Base-by-base conservation (phyloP, 2,797 vertebrate genomes). In the Pelochelys cantorii region DNA sequence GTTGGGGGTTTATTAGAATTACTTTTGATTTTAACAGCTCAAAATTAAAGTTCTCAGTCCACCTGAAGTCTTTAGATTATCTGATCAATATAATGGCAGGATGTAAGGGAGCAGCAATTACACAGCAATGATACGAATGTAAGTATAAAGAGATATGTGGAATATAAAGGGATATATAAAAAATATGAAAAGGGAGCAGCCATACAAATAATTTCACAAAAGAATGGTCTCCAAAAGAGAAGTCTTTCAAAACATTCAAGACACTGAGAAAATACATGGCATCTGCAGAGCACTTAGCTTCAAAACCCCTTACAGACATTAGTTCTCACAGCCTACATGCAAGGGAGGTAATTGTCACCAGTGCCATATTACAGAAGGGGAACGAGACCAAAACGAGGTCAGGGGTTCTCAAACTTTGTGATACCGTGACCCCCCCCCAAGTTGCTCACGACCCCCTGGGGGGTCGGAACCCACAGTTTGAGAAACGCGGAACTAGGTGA, bases 11-110 rank as follows among this genome's bases (percentile, higher is more conserved):
- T 60, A 81, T n/a, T 25, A 83, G 27, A 86, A 52, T 68, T 92
- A 92, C 77, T 0, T 0, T 84, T 79, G n/a, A 29, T 77, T 60
- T 54, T 27, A 95, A 88, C 5, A 71, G 22, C 74, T 88, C 78
- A 55, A 75, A 94, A 89, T 13, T 84, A 0, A 87, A 71, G 27
- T 20, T 89, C 48, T 54, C 68, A 77, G 31, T 68, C 83, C 86
- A 81, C 20, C 29, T 34, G 25, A 92, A 62, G 78, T 82, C 79
- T 93, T 78, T 89, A 25, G 88, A 92, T 55, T 5, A 31, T 89
- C n/a, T 79, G 71, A 84, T 83, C 83, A 89, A 57, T 56, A 13
- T 68, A 93, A 93, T 17, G 92, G 53, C 55, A 89, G 25, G 31
- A 65, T 0, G 0, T 34, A 12, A 94, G 56, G 25, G 89, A 92